Percentiles rank a stretch among this genome's conserved stretches.
These are phyloP conservation scores for Cylloceria caligata DNA, from an alignment of 2,888 invertebrate species.

Conservation along the genomic window DNA sequence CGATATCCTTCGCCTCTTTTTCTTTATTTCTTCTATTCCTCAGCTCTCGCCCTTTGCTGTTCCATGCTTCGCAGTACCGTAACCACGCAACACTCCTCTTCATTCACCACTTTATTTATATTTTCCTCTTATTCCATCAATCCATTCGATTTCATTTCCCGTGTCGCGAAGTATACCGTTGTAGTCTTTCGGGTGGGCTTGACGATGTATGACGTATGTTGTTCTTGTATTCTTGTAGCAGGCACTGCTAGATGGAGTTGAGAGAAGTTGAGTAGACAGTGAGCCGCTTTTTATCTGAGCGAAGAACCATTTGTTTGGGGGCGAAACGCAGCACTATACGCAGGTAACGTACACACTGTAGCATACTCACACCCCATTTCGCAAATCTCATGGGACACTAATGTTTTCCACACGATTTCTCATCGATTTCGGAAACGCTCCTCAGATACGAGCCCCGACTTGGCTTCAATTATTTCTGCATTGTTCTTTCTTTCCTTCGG, in stretches of 20 bases:
- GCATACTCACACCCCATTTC: slow-evolving; percentile 32
- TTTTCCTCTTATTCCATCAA: slow-evolving; percentile 45
- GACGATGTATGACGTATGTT: slow-evolving; percentile 18
- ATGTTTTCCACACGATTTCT: slow-evolving; percentile 63
- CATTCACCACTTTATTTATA: slow-evolving; percentile 39
- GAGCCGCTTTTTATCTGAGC: slow-evolving; percentile 27
- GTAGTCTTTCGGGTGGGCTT: slow-evolving; percentile 16
- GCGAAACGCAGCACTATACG: slow-evolving; percentile 25
- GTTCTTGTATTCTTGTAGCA: neutral
- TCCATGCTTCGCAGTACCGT: neutral
- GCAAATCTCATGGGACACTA: slow-evolving; percentile 54
- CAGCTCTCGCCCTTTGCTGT: neutral
- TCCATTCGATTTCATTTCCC: slow-evolving; percentile 56
- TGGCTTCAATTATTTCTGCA: slow-evolving; percentile 47
- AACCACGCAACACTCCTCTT: neutral
- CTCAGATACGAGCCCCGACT: slow-evolving; percentile 44
- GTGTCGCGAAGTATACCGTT: slow-evolving; percentile 24
- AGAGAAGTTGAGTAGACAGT: slow-evolving; percentile 48
- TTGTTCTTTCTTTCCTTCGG: no score
- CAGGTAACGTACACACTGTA: neutral
- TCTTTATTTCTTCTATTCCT: slow-evolving; percentile 6
- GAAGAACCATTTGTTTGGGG: slow-evolving; percentile 59
- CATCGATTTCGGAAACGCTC: slow-evolving; percentile 41
- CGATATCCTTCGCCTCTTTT: slow-evolving; percentile 20
- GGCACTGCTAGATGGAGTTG: slow-evolving; percentile 33